Evolutionary conservation across 2,888 invertebrate genomes (phyloP).

Genomic region (Gastracanthus pulcherrimus): DNA sequence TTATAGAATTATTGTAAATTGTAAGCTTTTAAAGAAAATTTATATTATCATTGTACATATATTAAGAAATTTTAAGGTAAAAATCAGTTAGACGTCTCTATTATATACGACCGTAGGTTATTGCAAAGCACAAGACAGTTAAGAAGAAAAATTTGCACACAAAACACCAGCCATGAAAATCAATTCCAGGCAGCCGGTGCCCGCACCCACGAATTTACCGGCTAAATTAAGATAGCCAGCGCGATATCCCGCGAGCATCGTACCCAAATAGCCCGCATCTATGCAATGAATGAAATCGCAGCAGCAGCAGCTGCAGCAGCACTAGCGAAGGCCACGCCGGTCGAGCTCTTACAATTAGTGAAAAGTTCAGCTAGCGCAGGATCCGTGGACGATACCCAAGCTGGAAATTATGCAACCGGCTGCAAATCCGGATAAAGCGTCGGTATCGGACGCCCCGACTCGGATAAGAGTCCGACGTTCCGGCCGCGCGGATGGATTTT

Average conservation of each 20-base stretch:
- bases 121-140: background rate
- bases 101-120: too few species aligned
- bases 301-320: too few species aligned
- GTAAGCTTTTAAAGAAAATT: too few species aligned
- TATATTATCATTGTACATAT: too few species aligned
- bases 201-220: background rate
- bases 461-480: background rate
- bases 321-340: background rate
- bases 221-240: background rate
- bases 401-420: background rate
- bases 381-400: background rate
- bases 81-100: background rate
- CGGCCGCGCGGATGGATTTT: conserved; percentile 34
- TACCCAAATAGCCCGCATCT: background rate
- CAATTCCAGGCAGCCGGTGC: background rate
- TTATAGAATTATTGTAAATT: too few species aligned
- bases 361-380: background rate
- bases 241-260: background rate
- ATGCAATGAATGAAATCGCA: background rate
- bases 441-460: background rate
- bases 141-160: conserved; percentile 1
- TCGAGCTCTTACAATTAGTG: background rate
- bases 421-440: background rate
- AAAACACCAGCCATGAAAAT: background rate
- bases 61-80: background rate